phyloP scores from a whole-genome alignment of 2,888 invertebrate species.

The Iselma pallidipennis region DNA sequence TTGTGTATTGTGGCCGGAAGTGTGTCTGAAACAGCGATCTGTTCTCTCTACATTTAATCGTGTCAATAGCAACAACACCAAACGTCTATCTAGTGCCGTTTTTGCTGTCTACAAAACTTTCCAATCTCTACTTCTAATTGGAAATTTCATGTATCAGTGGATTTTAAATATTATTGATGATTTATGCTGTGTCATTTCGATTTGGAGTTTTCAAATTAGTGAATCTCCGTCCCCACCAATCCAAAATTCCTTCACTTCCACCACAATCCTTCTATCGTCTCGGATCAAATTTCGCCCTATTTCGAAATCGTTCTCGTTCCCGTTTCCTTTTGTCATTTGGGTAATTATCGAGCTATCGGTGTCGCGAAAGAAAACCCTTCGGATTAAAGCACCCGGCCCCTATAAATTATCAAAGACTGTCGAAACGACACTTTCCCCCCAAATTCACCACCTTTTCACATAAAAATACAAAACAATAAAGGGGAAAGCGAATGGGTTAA shows the following conservation, averaged over 20 bases:
- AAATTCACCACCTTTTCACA: background rate
- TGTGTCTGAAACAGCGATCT: conserved; percentile 17
- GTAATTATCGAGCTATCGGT: background rate
- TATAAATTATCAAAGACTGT: background rate
- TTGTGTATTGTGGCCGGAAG: conserved; percentile 30
- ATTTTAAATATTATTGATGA: conserved; percentile 39
- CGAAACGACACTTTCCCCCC: background rate
- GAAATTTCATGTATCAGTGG: conserved; percentile 48
- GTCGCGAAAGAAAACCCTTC: background rate
- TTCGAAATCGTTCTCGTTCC: background rate
- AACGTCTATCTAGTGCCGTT: background rate
- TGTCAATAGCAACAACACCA: background rate
- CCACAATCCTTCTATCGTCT: background rate
- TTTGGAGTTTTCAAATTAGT: conserved; percentile 10
- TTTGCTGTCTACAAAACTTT: background rate
- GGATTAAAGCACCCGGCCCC: background rate
- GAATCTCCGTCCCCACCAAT: too few relatives aligned
- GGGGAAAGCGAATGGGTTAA: background rate
- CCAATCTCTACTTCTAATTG: conserved; percentile 36
- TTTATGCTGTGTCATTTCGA: conserved; percentile 42
- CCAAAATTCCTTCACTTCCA: background rate
- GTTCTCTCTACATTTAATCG: conserved; percentile 17
- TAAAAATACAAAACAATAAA: background rate
- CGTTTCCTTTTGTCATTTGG: background rate
- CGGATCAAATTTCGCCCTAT: background rate